Evolutionary conservation across 2,888 invertebrate genomes (phyloP).

Genomic region (Adineta ricciae): DNA sequence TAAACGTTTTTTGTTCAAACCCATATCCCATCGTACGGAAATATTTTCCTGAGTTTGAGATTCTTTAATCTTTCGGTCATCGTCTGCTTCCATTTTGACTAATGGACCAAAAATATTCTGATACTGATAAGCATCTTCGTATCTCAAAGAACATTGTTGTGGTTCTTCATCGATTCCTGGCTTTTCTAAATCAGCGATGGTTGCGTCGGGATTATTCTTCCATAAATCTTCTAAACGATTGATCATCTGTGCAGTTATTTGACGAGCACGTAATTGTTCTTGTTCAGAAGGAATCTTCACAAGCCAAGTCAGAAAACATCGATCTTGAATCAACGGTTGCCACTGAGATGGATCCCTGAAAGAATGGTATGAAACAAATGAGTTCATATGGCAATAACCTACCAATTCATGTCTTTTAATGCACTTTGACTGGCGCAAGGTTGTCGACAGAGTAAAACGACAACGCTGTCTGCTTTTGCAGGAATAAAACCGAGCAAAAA

Average conservation of each 20-base stretch:
- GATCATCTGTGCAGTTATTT: constrained; percentile 91
- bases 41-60: constrained; percentile 96
- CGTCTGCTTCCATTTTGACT: constrained; percentile 91
- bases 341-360: constrained; percentile 78
- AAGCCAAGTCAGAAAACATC: constrained; percentile 88
- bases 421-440: constrained; percentile 95
- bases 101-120: constrained; percentile 93
- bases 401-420: constrained; percentile 93
- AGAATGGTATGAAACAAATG: constrained; percentile 38
- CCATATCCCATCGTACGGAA: constrained; percentile 95
- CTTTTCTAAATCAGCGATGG: constrained; percentile 91
- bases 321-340: constrained; percentile 92
- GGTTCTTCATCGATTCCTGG: constrained; percentile 96
- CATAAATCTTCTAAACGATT: constrained; percentile 94
- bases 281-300: constrained; percentile 94
- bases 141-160: constrained; percentile 65
- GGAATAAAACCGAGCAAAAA: constrained; percentile 97
- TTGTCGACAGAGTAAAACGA: constrained; percentile 89
- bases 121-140: constrained; percentile 98
- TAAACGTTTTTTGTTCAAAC: constrained; percentile 90
- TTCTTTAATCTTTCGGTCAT: constrained; percentile 91
- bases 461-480: constrained; percentile 94
- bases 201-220: constrained; percentile 92
- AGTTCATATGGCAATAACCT: background rate
- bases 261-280: constrained; percentile 84